Evolutionary conservation across 2,888 invertebrate species (phyloP), one percentile per base, ranked within the genome.

Genomic region (Neocrepidodera transversa): DNA sequence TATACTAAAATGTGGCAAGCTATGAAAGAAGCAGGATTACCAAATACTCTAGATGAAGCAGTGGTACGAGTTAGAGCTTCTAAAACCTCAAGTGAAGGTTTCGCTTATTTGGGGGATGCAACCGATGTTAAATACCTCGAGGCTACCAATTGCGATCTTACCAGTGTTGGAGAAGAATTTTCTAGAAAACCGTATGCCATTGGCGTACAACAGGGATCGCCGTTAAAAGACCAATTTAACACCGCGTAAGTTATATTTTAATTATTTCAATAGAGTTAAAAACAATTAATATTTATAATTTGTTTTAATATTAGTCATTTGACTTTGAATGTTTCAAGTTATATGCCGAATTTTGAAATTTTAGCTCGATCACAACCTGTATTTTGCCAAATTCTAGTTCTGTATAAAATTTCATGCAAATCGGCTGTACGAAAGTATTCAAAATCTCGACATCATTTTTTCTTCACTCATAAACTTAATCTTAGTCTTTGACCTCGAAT

Each of bases 1-100:
- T 98, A 95, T 79, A 97, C 96, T 35, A 98, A 97, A 81, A 96
- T 99, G 91, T 97, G 97, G 93, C 93, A 96, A 76, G 93, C 94
- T 0, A 98, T 97, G 95, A 79, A 79, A 64, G 88, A 89, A 68
- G 92, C 95, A 0, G 87, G 86, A 0, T 84, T 97, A 8, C 97
- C 97, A 0, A 83, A 85, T 23, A 85, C 86, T 2, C 84, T 92
- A 35, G 88, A 91, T 0, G 92, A 91, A 66, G 97, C 96, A 0
- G 81, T 97, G 0, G 82, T 84, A 6, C 84, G 90, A 57, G 92
- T 95, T 0, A 79, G 86, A 13, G 82, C 80, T n/a, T 84, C 86
- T 0, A 84, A 81, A 74, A 86, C 87, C 18, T 88, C 89, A 0
- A 90, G 87, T 60, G 92, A 87, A 76, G 95, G 71, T 1, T 67